Evolutionary conservation across 1,140 invertebrate genomes (phyloP), one percentile per base, ranked within the genome.

Genomic region (Drosophila tropicalis): DNA sequence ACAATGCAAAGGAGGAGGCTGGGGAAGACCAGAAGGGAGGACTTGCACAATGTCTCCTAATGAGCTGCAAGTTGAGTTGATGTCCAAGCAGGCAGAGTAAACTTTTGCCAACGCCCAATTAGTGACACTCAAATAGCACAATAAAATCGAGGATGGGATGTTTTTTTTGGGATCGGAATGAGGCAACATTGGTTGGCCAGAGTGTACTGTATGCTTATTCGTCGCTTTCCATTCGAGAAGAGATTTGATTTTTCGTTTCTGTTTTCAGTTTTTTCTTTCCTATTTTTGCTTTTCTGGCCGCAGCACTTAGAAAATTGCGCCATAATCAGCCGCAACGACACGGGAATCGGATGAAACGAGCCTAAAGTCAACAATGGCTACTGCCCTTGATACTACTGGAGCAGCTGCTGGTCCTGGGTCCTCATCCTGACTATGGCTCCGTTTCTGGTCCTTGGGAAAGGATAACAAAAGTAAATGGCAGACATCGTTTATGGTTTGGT

Each of bases 291-390:
- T 29, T 29, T 29, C 29, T 29, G 81, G 63, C 72, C 73, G 69
- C 65, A 86, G 79, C 83, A 82, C 83, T 86, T 86, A 79, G 79
- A 70, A 86, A 86, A 86, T 86, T 86, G 83, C 84, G 83, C 76
- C 84, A 87, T 87, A 87, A 87, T 87, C 83, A 87, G 79, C 75
- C 81, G 74, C 70, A 40, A 67, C 54, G 15, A 32, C 57, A 40
- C 44, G 34, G 22, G 47, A 44, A 9, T 36, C 22, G 19, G n/a
- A 39, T 25, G 29, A n/a, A 60, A 25, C 41, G 67, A 76, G 75
- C 75, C 75, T 77, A 77, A 66, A 81, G 83, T 76, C 83, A 86
- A 82, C 82, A 87, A 86, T 82, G 62, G 63, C 19, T 17, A 51
- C 44, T 51, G 44, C 44, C 44, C 44, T 51, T 51, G 44, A 51